A percentile compares a stretch with the other conserved stretches of the same genome.
phyloP scores from a whole-genome alignment of 2,113 vertebrate species.

The Turnix velox region DNA sequence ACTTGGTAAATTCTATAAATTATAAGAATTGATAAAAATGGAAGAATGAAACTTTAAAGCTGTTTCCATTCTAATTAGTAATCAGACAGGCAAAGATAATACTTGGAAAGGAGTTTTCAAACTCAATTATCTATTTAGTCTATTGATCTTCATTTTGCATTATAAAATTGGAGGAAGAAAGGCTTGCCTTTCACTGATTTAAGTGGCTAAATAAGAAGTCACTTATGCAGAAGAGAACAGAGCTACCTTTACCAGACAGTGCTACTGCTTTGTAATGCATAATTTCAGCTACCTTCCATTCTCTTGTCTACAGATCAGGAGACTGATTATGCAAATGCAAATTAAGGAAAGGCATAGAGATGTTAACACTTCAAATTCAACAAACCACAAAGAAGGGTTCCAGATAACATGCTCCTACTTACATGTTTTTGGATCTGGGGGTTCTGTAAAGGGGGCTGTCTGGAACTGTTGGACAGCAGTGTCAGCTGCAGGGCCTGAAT shows the following conservation, averaged over 20 bases:
- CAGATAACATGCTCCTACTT: not conserved
- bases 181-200: not conserved
- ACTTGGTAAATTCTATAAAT: not conserved
- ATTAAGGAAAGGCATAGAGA: not conserved
- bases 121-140: not conserved
- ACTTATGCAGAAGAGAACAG: not conserved
- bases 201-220: not conserved
- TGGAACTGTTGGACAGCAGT: not conserved
- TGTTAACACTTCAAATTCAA: not conserved
- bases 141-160: not conserved
- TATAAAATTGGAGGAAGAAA: not conserved
- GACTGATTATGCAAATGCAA: not conserved
- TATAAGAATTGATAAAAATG: not conserved
- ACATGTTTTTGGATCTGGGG: constrained; percentile 66
- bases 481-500: not conserved
- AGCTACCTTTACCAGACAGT: not conserved
- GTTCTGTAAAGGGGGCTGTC: not conserved
- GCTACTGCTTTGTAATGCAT: not conserved
- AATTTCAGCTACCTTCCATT: not conserved
- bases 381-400: not conserved
- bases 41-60: not conserved
- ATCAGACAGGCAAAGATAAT: not conserved
- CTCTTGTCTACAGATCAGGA: not conserved
- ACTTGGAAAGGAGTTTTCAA: not conserved
- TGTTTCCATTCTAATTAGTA: not conserved